Evolutionary conservation across 1,140 invertebrate genomes (phyloP).

Genomic region (Macrosteles quadrilineatus): DNA sequence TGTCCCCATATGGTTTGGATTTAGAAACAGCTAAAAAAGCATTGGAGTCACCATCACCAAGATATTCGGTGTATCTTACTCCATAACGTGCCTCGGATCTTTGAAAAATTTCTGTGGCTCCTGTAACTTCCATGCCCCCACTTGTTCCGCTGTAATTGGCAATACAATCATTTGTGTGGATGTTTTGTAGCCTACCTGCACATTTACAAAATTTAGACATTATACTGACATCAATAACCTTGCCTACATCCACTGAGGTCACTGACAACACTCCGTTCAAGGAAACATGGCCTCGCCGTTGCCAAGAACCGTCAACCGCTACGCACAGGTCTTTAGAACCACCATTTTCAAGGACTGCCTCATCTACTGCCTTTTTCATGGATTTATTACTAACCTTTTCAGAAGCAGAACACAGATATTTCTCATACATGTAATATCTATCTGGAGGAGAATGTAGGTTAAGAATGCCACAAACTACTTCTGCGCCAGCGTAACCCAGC

Average conservation of each 20-base stretch:
- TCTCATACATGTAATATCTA: slow-evolving; percentile 2
- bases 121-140: slow-evolving; percentile 39
- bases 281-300: slow-evolving; percentile 33
- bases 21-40: slow-evolving; percentile 15
- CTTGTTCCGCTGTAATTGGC: slow-evolving; percentile 38
- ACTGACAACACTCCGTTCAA: slow-evolving; percentile 32
- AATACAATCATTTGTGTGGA: slow-evolving; percentile 32
- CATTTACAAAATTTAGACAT: slow-evolving; percentile 35
- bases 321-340: slow-evolving; percentile 26
- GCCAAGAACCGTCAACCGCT: slow-evolving; percentile 37
- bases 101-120: slow-evolving; percentile 37
- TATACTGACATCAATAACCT: slow-evolving; percentile 33
- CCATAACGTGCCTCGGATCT: slow-evolving; percentile 34
- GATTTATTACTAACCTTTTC: slow-evolving; percentile 7
- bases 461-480: slow-evolving; percentile 27
- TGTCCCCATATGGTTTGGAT: slow-evolving; percentile 13
- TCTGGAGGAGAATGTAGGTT: slow-evolving; percentile 19
- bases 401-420: not conserved
- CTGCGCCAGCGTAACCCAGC: slow-evolving; percentile 1
- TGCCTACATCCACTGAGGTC: slow-evolving; percentile 30
- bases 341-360: slow-evolving; percentile 29
- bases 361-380: slow-evolving; percentile 23
- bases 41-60: slow-evolving; percentile 38
- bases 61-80: slow-evolving; percentile 35
- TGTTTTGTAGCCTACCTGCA: not conserved